Base-by-base conservation (phyloP, 2,888 invertebrate species). In the Euphydryas editha region DNA sequence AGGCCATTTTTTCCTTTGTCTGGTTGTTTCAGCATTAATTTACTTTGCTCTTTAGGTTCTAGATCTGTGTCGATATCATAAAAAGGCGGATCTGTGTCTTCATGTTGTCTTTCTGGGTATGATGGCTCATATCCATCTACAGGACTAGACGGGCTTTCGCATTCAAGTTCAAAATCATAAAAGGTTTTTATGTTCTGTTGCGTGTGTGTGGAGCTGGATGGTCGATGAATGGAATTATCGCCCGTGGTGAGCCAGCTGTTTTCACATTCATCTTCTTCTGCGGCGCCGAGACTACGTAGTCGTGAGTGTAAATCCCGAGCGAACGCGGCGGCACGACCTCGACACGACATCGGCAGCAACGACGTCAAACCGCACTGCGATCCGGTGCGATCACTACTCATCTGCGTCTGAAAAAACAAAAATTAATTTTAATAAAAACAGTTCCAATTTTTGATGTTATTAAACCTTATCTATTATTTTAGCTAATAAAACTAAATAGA, bases 321-420 rank as follows among this genome's bases (percentile, higher is more conserved):
- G 86, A 97, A 97, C 67, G 96, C 96, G 82, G 96, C 97, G 65
- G 97, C 96, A 64, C 96, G 94, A 67, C 95, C 95, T 68, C 96
- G 94, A 84, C 96, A 97, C 85, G 96, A 96, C 94, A 95, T 95
- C 81, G 96, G 95, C 89, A 96, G 90, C 75, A 95, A 90, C 75
- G 95, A 95, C 79, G 94, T 94, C 79, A 96, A 90, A 79, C 95
- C 95, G 88, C 95, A 95, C 93, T 94, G 94, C 76, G 90, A 82
- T 69, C 87, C 89, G 80, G 92, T 89, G 85, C 90, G 94, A 85
- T 92, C 90, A 77, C 92, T 90, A 85, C 84, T 93, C 92, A 91
- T 93, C 91, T 92, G 92, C 88, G 89, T 90, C 93, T 93, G 92
- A 90, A 92, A 67, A 1, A 42, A 49, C 21, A 47, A 30, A 13